Base-by-base conservation (phyloP, 2,888 invertebrate genomes). In the Acronicta leporina region DNA sequence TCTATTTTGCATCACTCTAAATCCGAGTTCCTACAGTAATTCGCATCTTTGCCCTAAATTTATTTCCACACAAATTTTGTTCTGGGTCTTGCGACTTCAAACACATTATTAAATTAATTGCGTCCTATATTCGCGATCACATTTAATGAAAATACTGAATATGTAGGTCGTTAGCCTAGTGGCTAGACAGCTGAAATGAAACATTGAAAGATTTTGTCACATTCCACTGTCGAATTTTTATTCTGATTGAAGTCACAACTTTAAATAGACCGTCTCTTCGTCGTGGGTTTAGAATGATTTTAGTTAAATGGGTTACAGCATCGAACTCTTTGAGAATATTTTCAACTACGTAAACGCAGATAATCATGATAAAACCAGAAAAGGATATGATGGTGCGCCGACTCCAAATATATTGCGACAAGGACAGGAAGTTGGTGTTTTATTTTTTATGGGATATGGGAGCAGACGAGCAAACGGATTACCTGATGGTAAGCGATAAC, bases 71-170 rank as follows among this genome's bases (percentile, higher is more conserved):
- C 27, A 48, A 54, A 46, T 58, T 44, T 55, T 68, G 42, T 59
- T 72, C 15, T 75, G 58, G 43, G 56, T 54, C 60, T 45, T 45
- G 56, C 45, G 53, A 66, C 65, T 73, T 55, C 58, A 59, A 69
- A 73, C 58, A 27, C 64, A 53, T 51, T 63, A 50, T 62, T 58
- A 60, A 63, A 63, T 67, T 52, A 47, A 20, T 20, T 54, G n/a
- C n/a, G 57, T 62, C 52, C 58, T 69, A 62, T 55, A 67, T 77
- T 52, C 45, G 35, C 33, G 45, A 50, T 16, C 25, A 60, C 9
- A 55, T 72, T 62, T 58, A 33, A 64, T 53, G 38, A 58, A 61
- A 55, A 60, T 46, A 41, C 16, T 33, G 10, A n/a, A 7, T 45
- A 59, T 48, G 15, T 63, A 50, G 74, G 69, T 41, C 57, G 38